Base-by-base conservation (phyloP, 2,113 vertebrate genomes). In the Hystrix brachyura region DNA sequence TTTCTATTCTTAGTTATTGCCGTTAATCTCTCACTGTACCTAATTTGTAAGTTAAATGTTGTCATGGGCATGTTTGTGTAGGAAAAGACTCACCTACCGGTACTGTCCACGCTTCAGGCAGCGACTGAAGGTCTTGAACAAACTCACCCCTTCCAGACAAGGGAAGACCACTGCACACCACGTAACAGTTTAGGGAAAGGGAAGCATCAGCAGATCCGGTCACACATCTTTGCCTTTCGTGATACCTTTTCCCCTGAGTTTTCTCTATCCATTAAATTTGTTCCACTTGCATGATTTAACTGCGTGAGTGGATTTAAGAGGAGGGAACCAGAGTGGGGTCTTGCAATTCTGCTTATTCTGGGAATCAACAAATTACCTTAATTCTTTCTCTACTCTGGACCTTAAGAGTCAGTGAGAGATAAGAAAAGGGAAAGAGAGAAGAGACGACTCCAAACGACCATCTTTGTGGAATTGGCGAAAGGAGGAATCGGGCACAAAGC, bases 331-430 rank as follows among this genome's bases (percentile, higher is more conserved):
- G 60, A 84, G 81, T 38, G 64, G 38, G 15, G 32, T 69, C 59
- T 88, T 91, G 84, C 7, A 65, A 34, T 78, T 59, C 64, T 89
- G 60, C 76, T 25, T 94, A 82, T 92, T 87, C 85, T 71, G 67
- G 59, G 43, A 87, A 19, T 79, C 76, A 69, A 62, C 53, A 51
- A 82, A 78, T 15, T 12, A 17, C n/a, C 71, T 43, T 62, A 64
- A 80, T 67, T 94, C 59, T 86, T 67, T 94, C 46, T 92, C 65
- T 79, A 32, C 80, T 81, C 65, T 82, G 53, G 79, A 32, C 87
- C 25, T 51, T 87, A 53, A 43, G 59, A 27, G 53, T 13, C 12
- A 94, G 57, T 3, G 5, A 78, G 19, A 55, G 46, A 25, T 53
- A 19, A 82, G 17, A 21, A 38, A 71, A 87, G 71, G 29, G 64